Percentiles rank a stretch among this genome's conserved stretches.
phyloP scores from a whole-genome alignment of 1,140 invertebrate species.

The Belonocnema kinseyi region DNA sequence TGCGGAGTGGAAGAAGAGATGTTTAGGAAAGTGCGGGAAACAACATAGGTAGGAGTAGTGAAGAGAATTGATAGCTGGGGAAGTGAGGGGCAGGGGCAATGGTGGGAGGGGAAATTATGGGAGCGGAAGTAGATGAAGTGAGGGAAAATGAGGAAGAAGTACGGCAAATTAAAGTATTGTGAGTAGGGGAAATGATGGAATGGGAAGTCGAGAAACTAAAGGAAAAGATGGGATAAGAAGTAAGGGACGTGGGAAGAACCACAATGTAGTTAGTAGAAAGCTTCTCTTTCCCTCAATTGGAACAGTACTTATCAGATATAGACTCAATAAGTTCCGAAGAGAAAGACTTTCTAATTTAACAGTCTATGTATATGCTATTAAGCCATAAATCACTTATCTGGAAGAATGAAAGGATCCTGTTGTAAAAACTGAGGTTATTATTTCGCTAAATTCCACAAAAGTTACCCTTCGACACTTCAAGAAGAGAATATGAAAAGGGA shows the following conservation, averaged over 20 bases:
- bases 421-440: slow-evolving; percentile 16
- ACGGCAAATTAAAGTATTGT: no score
- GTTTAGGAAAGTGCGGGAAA: no score
- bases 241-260: background rate
- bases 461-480: slow-evolving; percentile 12
- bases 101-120: no score
- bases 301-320: background rate
- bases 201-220: no score
- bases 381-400: slow-evolving; percentile 27
- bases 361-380: background rate
- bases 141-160: no score
- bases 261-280: background rate
- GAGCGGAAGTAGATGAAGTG: no score
- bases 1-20: no score
- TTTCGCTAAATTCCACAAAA: slow-evolving; percentile 5
- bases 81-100: no score
- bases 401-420: slow-evolving; percentile 10
- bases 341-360: slow-evolving; percentile 3
- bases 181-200: no score
- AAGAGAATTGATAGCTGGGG: no score
- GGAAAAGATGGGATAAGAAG: no score
- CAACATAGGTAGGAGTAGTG: no score
- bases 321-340: slow-evolving; percentile 3
- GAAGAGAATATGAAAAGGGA: slow-evolving; percentile 3
- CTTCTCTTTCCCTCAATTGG: background rate